Evolutionary conservation across 2,113 vertebrate genomes (phyloP).

Genomic region (Prolemur simus): DNA sequence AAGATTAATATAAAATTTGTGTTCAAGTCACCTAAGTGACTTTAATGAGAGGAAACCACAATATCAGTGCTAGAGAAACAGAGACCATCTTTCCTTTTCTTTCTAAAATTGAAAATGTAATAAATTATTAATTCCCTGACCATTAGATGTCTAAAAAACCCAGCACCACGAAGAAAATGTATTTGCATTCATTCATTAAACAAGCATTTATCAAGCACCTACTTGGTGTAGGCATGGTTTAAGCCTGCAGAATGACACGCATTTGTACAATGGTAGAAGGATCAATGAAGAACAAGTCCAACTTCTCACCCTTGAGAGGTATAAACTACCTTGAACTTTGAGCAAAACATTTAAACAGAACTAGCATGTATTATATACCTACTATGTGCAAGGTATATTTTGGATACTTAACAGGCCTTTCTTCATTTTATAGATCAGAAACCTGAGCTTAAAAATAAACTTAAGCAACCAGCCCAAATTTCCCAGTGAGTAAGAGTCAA

Average conservation of each 20-base stretch:
- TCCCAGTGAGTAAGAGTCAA: not conserved
- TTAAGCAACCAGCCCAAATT: not conserved
- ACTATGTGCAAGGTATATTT: not conserved
- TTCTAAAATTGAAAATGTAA: not conserved
- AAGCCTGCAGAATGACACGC: not conserved
- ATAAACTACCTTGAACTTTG: not conserved
- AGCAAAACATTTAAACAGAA: not conserved
- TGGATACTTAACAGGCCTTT: not conserved
- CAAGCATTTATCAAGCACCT: not conserved
- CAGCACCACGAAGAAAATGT: not conserved
- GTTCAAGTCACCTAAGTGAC: not conserved
- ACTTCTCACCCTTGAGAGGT: not conserved
- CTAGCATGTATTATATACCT: not conserved
- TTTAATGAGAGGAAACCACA: not conserved
- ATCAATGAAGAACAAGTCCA: not conserved
- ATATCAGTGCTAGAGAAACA: not conserved
- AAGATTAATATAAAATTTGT: constrained; percentile 7
- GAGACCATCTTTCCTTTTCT: not conserved
- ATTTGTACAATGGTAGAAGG: not conserved
- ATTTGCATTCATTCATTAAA: not conserved
- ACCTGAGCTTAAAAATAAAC: not conserved
- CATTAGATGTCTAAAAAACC: not conserved
- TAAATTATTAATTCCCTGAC: not conserved
- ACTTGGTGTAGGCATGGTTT: not conserved
- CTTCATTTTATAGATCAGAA: not conserved